Evolutionary conservation across 2,113 vertebrate species (phyloP).

Genomic region (Paracanthobrama guichenoti): DNA sequence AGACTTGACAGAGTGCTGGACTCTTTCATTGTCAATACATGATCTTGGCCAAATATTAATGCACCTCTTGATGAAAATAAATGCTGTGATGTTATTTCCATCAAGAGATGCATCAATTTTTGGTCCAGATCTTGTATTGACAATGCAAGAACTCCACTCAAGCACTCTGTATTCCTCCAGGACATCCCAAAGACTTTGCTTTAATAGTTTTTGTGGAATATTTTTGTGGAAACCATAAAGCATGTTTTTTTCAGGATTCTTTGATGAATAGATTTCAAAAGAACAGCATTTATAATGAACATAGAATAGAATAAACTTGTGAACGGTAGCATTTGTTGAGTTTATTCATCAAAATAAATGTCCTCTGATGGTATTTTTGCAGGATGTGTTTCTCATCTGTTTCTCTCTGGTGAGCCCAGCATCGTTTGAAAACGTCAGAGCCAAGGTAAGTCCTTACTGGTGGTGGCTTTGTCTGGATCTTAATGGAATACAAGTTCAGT

Average conservation of each 20-base stretch:
- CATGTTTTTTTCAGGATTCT: background rate
- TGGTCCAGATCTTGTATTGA: no score
- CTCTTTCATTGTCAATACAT: no score
- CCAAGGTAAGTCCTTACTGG: conserved; percentile 77
- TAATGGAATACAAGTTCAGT: background rate
- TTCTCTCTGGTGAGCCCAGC: conserved; percentile 91
- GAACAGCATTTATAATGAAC: background rate
- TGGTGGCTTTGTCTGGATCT: background rate
- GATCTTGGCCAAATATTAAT: no score
- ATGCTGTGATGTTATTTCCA: no score
- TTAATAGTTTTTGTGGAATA: background rate
- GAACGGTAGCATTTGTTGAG: background rate
- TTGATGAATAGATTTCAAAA: background rate
- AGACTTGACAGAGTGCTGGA: no score
- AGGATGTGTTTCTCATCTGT: conserved; percentile 93
- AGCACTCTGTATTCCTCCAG: no score
- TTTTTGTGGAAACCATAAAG: background rate
- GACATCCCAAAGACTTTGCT: no score
- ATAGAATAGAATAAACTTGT: background rate
- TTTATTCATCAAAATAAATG: background rate
- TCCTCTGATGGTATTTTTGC: conserved; percentile 45
- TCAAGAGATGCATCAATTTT: no score
- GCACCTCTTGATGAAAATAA: no score
- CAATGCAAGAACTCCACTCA: no score
- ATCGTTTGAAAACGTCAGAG: conserved; percentile 91